phyloP scores from a whole-genome alignment of 2,113 vertebrate genomes.

The Chrysochloris asiatica region DNA sequence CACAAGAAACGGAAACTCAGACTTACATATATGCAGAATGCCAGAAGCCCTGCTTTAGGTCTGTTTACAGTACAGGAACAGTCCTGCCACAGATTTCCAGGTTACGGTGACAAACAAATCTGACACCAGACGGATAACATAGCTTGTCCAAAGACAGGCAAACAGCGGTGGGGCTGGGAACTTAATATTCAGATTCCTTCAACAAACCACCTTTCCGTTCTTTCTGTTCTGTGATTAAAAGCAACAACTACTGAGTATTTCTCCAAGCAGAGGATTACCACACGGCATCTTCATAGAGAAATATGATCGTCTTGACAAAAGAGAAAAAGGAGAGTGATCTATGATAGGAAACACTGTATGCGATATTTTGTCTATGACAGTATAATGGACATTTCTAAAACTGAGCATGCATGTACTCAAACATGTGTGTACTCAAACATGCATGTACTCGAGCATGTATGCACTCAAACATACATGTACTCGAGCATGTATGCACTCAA shows the following conservation, averaged over 20 bases:
- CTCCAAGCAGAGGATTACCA: neutral
- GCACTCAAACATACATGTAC: too few species aligned
- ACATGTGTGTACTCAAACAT: too few species aligned
- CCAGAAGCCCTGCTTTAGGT: neutral
- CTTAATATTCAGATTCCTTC: neutral
- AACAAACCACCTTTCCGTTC: neutral
- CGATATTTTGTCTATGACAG: neutral
- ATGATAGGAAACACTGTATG: neutral
- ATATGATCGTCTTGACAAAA: neutral
- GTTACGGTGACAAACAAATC: neutral
- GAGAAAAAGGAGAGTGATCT: neutral
- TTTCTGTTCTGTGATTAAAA: too few species aligned
- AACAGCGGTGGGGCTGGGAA: rapidly evolving
- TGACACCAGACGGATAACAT: neutral
- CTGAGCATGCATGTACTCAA: too few species aligned
- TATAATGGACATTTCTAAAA: neutral
- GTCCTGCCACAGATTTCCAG: neutral
- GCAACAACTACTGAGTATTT: too few species aligned
- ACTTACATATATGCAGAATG: neutral
- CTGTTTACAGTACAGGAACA: neutral
- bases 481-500: too few species aligned
- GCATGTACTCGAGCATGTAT: too few species aligned
- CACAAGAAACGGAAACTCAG: neutral
- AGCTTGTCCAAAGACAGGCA: neutral
- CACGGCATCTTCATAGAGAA: neutral